phyloP scores from a whole-genome alignment of 2,797 vertebrate species.

The Odontamblyopus rebecca region DNA sequence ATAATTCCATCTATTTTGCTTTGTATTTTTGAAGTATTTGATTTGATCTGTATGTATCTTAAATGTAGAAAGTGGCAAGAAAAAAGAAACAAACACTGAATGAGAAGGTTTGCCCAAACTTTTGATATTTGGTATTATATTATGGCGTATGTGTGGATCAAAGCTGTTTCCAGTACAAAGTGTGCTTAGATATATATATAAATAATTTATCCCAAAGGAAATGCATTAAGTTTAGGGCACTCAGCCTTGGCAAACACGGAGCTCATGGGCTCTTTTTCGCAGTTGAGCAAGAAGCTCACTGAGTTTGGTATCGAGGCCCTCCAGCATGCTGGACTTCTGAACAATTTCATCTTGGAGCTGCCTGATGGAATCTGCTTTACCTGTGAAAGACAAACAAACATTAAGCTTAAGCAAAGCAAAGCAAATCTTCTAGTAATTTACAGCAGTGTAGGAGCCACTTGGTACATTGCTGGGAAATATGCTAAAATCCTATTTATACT shows the following conservation, averaged over 20 bases:
- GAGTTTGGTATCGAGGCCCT: slow-evolving; percentile 76
- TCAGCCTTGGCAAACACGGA: slow-evolving; percentile 72
- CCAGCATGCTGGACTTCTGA: slow-evolving; percentile 70
- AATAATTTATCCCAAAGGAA: too few relatives aligned
- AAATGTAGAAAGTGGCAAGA: too few relatives aligned
- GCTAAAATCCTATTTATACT: neutral
- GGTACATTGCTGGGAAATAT: neutral
- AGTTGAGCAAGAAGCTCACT: slow-evolving; percentile 75
- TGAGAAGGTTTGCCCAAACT: too few relatives aligned
- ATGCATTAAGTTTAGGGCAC: neutral
- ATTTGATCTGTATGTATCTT: too few relatives aligned
- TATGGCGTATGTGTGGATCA: neutral
- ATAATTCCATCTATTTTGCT: too few relatives aligned
- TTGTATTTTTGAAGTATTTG: too few relatives aligned
- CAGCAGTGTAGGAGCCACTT: neutral
- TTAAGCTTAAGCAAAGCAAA: neutral
- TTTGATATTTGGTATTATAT: neutral
- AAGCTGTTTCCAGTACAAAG: neutral
- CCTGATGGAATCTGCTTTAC: slow-evolving; percentile 80
- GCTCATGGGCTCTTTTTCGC: slow-evolving; percentile 57
- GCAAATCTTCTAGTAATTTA: neutral
- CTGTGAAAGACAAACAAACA: slow-evolving; percentile 59
- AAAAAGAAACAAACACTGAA: too few relatives aligned
- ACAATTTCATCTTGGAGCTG: slow-evolving; percentile 72
- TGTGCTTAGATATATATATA: neutral